Conservation (phyloP, 2,888 invertebrate genomes). For the Eupithecia centaureata region DNA sequence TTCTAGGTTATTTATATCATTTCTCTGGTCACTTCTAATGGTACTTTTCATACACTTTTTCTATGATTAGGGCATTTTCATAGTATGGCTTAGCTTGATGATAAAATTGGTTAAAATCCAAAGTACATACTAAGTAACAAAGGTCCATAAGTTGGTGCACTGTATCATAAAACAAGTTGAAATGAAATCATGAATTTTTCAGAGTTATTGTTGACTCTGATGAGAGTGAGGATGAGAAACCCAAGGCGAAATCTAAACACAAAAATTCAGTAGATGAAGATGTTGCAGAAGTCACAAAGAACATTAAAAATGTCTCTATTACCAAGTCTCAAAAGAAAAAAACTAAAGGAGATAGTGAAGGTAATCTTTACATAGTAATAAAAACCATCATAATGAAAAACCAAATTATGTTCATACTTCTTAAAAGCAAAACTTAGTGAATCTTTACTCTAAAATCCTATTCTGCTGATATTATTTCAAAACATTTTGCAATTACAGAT, state of each 20-base stretch:
- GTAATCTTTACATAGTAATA: conserved; percentile 38
- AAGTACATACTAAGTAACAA: neutral
- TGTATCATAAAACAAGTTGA: neutral
- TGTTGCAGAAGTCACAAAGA: conserved; percentile 81
- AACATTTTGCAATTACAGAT: conserved; percentile 51
- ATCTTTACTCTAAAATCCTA: neutral
- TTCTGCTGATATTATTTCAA: neutral
- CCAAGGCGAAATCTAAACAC: conserved; percentile 75
- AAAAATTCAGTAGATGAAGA: conserved; percentile 80
- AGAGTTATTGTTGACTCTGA: conserved; percentile 74
- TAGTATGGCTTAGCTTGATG: neutral
- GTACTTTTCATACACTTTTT: neutral
- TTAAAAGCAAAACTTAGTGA: neutral
- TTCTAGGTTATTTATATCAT: conserved; percentile 65
- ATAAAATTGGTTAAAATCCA: neutral
- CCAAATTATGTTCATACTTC: neutral
- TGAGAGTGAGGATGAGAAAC: conserved; percentile 78
- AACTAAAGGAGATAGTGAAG: conserved; percentile 65
- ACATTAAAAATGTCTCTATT: conserved; percentile 84
- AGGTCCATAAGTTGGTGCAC: neutral
- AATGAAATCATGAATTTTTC: conserved; percentile 32
- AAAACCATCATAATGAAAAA: neutral
- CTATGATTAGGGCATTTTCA: neutral
- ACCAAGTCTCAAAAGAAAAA: conserved; percentile 81
- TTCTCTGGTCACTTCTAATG: neutral